Evolutionary conservation across 2,888 invertebrate species (phyloP).

Genomic region (Lasioglossum vierecki): DNA sequence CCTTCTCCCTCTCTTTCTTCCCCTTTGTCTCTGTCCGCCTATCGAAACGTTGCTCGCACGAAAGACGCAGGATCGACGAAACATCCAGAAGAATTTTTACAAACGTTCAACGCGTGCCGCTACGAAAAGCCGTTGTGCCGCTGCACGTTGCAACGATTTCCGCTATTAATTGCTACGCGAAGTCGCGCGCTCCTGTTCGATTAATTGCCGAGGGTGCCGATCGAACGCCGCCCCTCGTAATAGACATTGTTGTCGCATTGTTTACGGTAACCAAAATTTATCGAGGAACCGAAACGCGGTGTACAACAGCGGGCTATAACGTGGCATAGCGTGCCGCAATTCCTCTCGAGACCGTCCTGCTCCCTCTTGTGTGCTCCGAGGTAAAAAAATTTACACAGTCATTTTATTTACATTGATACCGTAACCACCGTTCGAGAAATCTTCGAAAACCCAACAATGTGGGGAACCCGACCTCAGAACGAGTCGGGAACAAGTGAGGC

Average conservation of each 20-base stretch:
- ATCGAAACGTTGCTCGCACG: not conserved
- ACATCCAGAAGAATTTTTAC: not conserved
- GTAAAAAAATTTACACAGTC: no score
- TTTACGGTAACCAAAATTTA: slow-evolving; percentile 79
- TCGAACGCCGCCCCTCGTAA: not conserved
- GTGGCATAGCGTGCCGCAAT: not conserved
- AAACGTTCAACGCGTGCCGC: not conserved
- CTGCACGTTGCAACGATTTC: not conserved
- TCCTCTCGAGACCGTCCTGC: no score
- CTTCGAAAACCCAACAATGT: no score
- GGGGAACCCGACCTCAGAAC: no score
- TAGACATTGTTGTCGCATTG: slow-evolving; percentile 81
- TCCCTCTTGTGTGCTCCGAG: no score
- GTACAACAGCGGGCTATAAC: not conserved
- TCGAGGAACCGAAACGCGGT: slow-evolving; percentile 72
- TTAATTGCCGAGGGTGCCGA: slow-evolving; percentile 65
- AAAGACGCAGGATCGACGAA: not conserved
- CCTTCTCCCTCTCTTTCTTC: not conserved
- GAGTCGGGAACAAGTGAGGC: no score
- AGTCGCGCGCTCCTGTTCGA: slow-evolving; percentile 53
- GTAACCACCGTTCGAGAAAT: no score
- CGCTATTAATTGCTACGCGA: slow-evolving; percentile 55
- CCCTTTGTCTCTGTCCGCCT: not conserved
- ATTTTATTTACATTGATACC: no score
- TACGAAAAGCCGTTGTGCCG: not conserved